Evolutionary conservation across 2,888 invertebrate species (phyloP), one percentile per base, ranked within the genome.

Genomic region (Argynnis bischoffii): DNA sequence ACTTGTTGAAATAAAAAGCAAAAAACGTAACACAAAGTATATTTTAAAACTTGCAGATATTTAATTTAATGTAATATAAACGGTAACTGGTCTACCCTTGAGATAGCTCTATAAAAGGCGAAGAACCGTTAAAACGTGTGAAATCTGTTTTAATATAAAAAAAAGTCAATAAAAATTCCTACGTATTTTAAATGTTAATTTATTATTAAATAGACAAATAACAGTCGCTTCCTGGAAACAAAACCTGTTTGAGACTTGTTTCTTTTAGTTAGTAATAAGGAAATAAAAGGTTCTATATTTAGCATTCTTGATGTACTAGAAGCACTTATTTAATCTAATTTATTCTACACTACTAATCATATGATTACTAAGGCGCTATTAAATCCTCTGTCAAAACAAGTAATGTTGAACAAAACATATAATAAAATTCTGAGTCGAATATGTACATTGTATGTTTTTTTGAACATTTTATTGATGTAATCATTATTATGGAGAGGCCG

Each of bases 91-190:
- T 6, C 6, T 53, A 51, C 41, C 63, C 68, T 68, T 70, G 63
- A 60, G 35, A 65, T 26, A 55, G 55, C 35, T 55, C 66, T 61
- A 50, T 60, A 56, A 64, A 69, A 51, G 67, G 57, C 56, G 64
- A 66, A 41, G 64, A 69, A 67, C 57, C 56, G 55, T 66, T 71
- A 66, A 69, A 66, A 63, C 60, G 71, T 69, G 71, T 71, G 56
- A 71, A 69, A 69, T 59, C 65, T 48, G 59, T 55, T 47, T 57
- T 68, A 41, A 63, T 48, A 47, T 60, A 56, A 64, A 26, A 55
- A 68, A 59, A 47, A 55, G 50, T 61, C 65, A 69, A 63, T 16
- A 65, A 61, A 56, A 61, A 46, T 51, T 21, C 35, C 41, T 4
- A 14, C 48, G 13, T 5, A 16, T 35, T 59, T 26, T 47, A 48